Conservation (phyloP, 1,140 invertebrate species). For the Drosophila bocqueti region DNA sequence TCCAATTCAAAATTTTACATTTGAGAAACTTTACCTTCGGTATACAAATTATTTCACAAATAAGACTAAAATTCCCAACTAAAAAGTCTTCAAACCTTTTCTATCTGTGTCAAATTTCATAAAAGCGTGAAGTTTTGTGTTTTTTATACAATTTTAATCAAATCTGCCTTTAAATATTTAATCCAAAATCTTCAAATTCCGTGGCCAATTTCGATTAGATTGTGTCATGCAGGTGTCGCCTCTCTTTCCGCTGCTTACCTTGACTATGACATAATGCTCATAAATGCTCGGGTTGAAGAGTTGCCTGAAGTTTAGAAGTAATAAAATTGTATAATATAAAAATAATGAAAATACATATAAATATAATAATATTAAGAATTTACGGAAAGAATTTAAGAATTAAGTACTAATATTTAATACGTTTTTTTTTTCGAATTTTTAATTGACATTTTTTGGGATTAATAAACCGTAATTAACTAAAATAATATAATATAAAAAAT, state of each 20-base stretch:
- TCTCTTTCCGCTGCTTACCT: conserved; percentile 17
- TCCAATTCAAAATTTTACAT: too few species aligned
- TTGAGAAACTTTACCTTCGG: too few species aligned
- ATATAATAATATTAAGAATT: too few species aligned
- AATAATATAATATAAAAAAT: too few species aligned
- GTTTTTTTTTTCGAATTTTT: too few species aligned
- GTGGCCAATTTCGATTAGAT: conserved; percentile 7
- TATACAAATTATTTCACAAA: too few species aligned
- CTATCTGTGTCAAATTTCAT: background rate
- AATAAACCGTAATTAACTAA: too few species aligned
- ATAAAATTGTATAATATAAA: too few species aligned
- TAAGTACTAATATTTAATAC: too few species aligned
- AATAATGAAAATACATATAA: too few species aligned
- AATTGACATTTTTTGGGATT: too few species aligned
- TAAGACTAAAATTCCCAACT: background rate
- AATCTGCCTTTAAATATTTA: background rate
- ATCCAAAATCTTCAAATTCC: conserved; percentile 7
- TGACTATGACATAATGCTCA: conserved; percentile 33
- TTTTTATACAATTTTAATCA: background rate
- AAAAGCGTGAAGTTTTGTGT: background rate
- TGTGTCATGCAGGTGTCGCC: conserved; percentile 19
- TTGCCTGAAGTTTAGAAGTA: conserved; percentile 5
- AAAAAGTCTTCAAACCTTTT: background rate
- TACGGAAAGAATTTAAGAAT: too few species aligned
- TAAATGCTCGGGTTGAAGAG: conserved; percentile 9